These are phyloP conservation scores for Drepana arcuata DNA, from an alignment of 1,140 invertebrate species.

Conservation along the genomic window DNA sequence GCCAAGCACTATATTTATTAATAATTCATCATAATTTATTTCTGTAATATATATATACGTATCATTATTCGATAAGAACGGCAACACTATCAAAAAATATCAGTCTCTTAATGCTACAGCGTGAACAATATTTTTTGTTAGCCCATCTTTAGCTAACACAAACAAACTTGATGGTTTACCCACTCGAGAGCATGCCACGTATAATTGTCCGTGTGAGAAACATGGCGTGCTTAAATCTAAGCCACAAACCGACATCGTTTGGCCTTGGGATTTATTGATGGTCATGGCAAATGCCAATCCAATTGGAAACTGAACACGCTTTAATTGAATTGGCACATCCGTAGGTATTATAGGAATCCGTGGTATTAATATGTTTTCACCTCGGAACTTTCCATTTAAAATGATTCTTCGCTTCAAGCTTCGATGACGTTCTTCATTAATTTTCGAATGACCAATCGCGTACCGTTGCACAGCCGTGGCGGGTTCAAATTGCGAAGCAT, in stretches of 20 bases:
- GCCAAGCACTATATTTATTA: conserved; percentile 9
- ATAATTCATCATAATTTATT: conserved; percentile 9
- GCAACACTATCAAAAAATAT: conserved; percentile 14
- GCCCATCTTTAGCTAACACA: conserved; percentile 2
- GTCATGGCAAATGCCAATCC: conserved; percentile 69
- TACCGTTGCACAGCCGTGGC: no score
- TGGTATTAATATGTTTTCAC: conserved; percentile 44
- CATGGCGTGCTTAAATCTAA: conserved; percentile 13
- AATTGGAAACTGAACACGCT: conserved; percentile 44
- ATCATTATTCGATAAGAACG: conserved; percentile 11
- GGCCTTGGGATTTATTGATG: conserved; percentile 60
- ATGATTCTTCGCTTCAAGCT: conserved; percentile 8
- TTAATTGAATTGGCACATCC: conserved; percentile 11
- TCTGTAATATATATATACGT: conserved; percentile 11
- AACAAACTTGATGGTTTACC: conserved; percentile 3
- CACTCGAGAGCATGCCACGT: conserved; percentile 12
- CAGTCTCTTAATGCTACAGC: conserved; percentile 11
- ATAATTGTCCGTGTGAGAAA: conserved; percentile 25
- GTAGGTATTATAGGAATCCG: conserved; percentile 11
- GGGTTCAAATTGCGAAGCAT: conserved; percentile 8
- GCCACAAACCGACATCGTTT: conserved; percentile 19
- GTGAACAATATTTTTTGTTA: conserved; percentile 9
- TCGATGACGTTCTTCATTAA: conserved; percentile 13
- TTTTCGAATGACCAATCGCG: conserved; percentile 13
- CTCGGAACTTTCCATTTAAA: conserved; percentile 10